Percentiles rank a stretch among this genome's conserved stretches.
Evolutionary conservation across 2,797 vertebrate species (phyloP).

Genomic region (Trichosurus vulpecula): DNA sequence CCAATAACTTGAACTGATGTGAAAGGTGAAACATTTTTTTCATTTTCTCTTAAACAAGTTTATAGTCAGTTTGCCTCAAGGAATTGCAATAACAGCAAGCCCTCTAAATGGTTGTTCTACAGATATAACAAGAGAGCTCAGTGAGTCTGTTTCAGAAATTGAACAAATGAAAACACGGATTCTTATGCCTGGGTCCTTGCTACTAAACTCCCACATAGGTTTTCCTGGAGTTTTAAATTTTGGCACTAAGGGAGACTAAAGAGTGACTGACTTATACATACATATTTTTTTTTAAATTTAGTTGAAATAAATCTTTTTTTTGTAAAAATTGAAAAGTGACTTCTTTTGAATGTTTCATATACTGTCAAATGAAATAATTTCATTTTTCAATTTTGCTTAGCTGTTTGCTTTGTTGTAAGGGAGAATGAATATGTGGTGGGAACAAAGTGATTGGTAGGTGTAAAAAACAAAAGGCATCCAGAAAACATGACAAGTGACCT

Average conservation of each 20-base stretch:
- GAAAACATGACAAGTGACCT: background rate
- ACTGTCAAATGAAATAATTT: background rate
- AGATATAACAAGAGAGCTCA: slow-evolving; percentile 1
- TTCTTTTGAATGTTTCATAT: background rate
- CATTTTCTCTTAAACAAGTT: slow-evolving; percentile 67
- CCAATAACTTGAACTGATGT: slow-evolving; percentile 55
- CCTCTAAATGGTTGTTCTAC: slow-evolving; percentile 51
- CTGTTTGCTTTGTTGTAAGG: background rate
- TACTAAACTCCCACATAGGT: background rate
- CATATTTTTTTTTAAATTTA: background rate
- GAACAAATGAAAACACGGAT: slow-evolving; percentile 55
- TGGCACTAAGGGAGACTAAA: background rate
- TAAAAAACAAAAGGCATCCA: background rate
- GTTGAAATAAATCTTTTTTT: background rate
- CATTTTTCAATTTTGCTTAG: background rate
- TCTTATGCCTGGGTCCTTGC: slow-evolving; percentile 33
- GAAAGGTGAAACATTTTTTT: slow-evolving; percentile 43
- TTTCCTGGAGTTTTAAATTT: slow-evolving; percentile 14
- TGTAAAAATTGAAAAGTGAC: background rate
- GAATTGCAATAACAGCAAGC: slow-evolving; percentile 29
- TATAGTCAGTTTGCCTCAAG: slow-evolving; percentile 57
- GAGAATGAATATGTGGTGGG: background rate
- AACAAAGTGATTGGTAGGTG: background rate
- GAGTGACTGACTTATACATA: background rate
- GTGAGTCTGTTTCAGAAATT: slow-evolving; percentile 61